These are phyloP conservation scores for Tinea semifulvella DNA, from an alignment of 2,888 invertebrate genomes.

Conservation along the genomic window DNA sequence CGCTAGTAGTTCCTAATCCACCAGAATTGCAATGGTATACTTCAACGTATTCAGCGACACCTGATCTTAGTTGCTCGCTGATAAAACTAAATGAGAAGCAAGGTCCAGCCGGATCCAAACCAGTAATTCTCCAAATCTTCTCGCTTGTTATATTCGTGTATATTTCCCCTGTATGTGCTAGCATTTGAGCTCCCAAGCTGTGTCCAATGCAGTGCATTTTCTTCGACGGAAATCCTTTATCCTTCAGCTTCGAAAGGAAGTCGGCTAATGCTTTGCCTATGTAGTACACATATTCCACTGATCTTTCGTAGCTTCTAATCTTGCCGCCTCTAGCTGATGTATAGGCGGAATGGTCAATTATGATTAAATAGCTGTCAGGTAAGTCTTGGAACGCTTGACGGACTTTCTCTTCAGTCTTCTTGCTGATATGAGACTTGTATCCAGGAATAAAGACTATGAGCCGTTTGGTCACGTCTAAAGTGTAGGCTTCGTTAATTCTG, in stretches of 20 bases:
- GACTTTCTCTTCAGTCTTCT: constrained; percentile 19
- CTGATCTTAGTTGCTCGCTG: constrained; percentile 34
- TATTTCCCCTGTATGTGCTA: constrained; percentile 19
- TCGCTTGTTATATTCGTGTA: constrained; percentile 17
- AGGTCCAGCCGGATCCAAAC: constrained; percentile 23
- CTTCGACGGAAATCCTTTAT: constrained; percentile 15
- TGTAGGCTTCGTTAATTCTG: constrained; percentile 13
- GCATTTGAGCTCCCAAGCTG: constrained; percentile 22
- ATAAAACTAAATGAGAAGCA: constrained; percentile 20
- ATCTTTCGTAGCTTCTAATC: constrained; percentile 20
- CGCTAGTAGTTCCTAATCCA: constrained; percentile 33
- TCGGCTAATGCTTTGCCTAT: constrained; percentile 20
- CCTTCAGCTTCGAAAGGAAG: constrained; percentile 18
- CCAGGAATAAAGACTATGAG: constrained; percentile 21
- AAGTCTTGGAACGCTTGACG: constrained; percentile 19
- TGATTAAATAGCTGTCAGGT: constrained; percentile 20
- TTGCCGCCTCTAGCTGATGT: constrained; percentile 20
- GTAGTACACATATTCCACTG: constrained; percentile 23
- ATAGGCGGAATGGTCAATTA: constrained; percentile 22
- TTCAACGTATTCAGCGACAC: constrained; percentile 51
- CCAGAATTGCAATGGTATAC: constrained; percentile 52
- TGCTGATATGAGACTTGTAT: constrained; percentile 21
- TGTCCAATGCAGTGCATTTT: constrained; percentile 22
- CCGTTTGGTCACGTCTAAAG: constrained; percentile 15
- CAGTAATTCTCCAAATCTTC: constrained; percentile 19